Evolutionary conservation across 1,140 invertebrate genomes (phyloP), one percentile per base, ranked within the genome.

Genomic region (Kradibia gibbosae): DNA sequence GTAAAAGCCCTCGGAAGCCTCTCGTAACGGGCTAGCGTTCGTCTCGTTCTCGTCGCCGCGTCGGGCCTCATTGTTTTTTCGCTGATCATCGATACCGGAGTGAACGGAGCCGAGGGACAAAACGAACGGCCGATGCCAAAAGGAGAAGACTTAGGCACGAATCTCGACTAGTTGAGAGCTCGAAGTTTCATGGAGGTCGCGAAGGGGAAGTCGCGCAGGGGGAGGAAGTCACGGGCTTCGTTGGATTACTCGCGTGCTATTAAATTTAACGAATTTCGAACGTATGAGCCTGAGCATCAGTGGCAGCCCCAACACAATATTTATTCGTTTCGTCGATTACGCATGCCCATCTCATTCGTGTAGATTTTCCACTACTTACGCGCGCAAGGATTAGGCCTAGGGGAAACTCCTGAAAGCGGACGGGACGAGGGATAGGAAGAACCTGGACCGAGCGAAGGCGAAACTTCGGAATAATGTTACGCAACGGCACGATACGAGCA

Each of bases 291-390:
- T 7, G 45, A 17, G 45, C 45, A 10, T 48, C 7, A 48, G 45
- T 48, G 17, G 45, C 45, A 48, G 7, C 45, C 8, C 45, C 45
- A 48, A 17, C 45, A 48, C 8, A 10, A 48, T 7, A 84, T 88
- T 89, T 89, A 90, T 90, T 90, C 88, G 89, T 90, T 90, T 89
- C 88, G 90, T 90, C 90, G 90, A 90, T 90, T 90, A 90, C 88
- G 87, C 88, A 89, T 89, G 87, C 87, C 88, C 80, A 25, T 28
- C 25, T 22, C 20, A 42, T 15, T 17, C 50, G 65, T 25, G 67
- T n/a, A 13, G 25, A 36, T 36, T 79, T 79, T 72, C 2, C 78
- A 62, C 48, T 65, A 73, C 53, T 73, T 80, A 62, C 11, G 22
- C 28, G 77, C 31, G 36, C 53, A 17, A 22, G 62, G n/a, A 3